phyloP scores from a whole-genome alignment of 2,797 vertebrate genomes.

The Hyperoplus immaculatus region DNA sequence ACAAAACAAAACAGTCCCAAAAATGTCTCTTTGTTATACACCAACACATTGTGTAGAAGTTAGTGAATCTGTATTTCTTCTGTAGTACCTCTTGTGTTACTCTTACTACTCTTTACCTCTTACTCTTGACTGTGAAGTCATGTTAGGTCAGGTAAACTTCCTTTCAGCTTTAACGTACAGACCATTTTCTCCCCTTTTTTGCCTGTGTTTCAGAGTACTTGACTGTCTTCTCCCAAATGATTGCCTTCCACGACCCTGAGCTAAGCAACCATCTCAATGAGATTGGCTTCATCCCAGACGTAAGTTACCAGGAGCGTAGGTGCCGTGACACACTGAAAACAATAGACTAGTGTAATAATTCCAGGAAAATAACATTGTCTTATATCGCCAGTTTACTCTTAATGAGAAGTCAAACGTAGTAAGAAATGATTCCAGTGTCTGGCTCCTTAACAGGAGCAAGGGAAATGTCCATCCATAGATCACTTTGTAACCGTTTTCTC shows the following conservation, averaged over 20 bases:
- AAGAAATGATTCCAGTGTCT: slow-evolving; percentile 33
- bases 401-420: slow-evolving; percentile 41
- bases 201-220: slow-evolving; percentile 91
- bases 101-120: not conserved
- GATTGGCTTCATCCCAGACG: slow-evolving; percentile 99
- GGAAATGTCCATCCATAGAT: slow-evolving; percentile 49
- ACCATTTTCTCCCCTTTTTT: slow-evolving; percentile 17
- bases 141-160: not conserved
- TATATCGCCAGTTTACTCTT: slow-evolving; percentile 36
- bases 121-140: not conserved
- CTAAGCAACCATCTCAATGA: slow-evolving; percentile 98
- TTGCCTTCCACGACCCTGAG: slow-evolving; percentile 98
- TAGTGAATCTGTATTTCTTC: not conserved
- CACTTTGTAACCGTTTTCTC: slow-evolving; percentile 46
- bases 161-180: not conserved
- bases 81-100: not conserved
- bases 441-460: slow-evolving; percentile 33
- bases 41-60: not conserved
- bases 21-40: not conserved
- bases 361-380: slow-evolving; percentile 22
- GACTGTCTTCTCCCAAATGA: slow-evolving; percentile 99
- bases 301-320: slow-evolving; percentile 83
- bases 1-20: not conserved
- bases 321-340: slow-evolving; percentile 26
- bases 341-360: slow-evolving; percentile 21